Conservation (phyloP, 2,888 invertebrate species). For the Xylophagus ater region DNA sequence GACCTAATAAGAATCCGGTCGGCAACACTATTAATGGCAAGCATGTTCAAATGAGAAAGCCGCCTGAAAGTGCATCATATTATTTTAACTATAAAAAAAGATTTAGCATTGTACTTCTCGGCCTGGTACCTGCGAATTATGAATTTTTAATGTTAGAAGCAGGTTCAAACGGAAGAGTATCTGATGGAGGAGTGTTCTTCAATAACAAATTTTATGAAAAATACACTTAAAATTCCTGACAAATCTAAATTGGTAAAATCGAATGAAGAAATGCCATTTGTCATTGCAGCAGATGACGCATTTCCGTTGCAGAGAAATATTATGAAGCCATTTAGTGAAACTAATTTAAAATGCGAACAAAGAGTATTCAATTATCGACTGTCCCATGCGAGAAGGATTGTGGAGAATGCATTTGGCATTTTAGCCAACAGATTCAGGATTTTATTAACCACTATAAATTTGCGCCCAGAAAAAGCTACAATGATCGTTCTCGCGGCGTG, state of each 20-base stretch:
- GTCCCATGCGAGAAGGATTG: too few relatives aligned
- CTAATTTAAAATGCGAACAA: neutral
- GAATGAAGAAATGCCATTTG: neutral
- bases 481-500: neutral
- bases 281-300: conserved; percentile 2
- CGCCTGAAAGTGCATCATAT: too few relatives aligned
- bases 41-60: too few relatives aligned
- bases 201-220: conserved; percentile 1
- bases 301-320: neutral
- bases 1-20: too few relatives aligned
- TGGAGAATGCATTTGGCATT: too few relatives aligned
- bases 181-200: conserved; percentile 6
- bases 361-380: neutral
- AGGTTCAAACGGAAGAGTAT: conserved; percentile 7
- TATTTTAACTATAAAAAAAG: too few relatives aligned
- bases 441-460: neutral
- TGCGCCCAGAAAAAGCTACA: neutral
- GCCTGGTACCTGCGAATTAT: conserved; percentile 11
- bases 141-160: conserved; percentile 13
- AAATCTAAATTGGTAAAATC: neutral
- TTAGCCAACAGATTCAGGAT: too few relatives aligned
- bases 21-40: too few relatives aligned
- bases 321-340: conserved; percentile 6
- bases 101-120: conserved; percentile 15
- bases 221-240: conserved; percentile 9